Evolutionary conservation across 2,113 vertebrate genomes (phyloP), one percentile per base, ranked within the genome.

Genomic region (Alethe castanea): DNA sequence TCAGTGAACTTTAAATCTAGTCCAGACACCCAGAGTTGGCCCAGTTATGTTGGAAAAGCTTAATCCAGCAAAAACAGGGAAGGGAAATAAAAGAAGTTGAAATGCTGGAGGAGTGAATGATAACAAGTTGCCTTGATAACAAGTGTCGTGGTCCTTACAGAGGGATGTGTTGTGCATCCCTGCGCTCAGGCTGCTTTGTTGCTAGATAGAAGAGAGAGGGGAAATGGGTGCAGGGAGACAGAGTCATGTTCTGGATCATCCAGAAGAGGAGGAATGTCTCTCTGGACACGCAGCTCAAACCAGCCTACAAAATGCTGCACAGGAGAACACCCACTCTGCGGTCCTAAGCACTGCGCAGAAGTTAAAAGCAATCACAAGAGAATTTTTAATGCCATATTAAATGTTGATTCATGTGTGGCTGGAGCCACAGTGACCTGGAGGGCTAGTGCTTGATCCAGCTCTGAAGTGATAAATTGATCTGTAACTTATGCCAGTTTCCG

Each of bases 1-100:
- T 94, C 44, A 35, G n/a, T 92, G 94, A 95, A 86, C 64, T 90
- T 92, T 38, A 92, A 88, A 53, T 94, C 60, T 81, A 88, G 53
- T 54, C 45, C 90, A 95, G 90, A 88, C 90, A 92, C 24, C 19
- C 47, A 44, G 59, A 91, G 60, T 47, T 0, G 2, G 31, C 14
- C 25, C 25, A 56, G 31, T 45, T 79, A 26, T 14, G 17, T 53
- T 56, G 61, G 31, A 84, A 96, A 94, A 81, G 13, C 48, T 90
- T 85, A 70, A 71, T 67, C 44, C 60, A 79, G 48, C 44, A 78
- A 66, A 66, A 77, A 59, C 4, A 4, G 14, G 18, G 60, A 70
- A 56, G 40, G 69, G 62, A 79, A 81, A 59, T 10, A 80, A 50
- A 80, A 72, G 2, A 61, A 52, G 13, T 26, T 70, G 8, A 86